A percentile compares a stretch with the other conserved stretches of the same genome.
phyloP scores from a whole-genome alignment of 2,113 vertebrate genomes.

The Pollimyrus isidori region DNA sequence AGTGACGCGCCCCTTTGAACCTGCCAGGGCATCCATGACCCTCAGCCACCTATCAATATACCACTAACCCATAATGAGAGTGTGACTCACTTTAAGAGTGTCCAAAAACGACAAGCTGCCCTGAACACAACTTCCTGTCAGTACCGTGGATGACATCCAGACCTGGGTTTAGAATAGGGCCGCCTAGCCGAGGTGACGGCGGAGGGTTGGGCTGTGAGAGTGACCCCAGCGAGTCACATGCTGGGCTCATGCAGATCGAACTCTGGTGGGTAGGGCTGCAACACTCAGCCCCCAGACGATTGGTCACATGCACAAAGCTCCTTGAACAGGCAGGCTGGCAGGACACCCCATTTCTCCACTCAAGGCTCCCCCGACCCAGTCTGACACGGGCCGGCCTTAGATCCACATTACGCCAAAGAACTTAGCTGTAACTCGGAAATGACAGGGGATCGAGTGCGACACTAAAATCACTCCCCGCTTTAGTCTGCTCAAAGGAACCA shows the following conservation, averaged over 20 bases:
- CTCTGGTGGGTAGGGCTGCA: neutral
- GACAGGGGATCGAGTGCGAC: neutral
- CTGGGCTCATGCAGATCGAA: neutral
- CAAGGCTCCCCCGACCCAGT: neutral
- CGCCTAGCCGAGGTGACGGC: neutral
- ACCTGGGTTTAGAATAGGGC: neutral
- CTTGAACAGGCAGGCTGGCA: neutral
- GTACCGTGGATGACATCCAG: neutral
- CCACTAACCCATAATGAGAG: neutral
- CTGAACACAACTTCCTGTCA: neutral
- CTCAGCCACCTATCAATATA: neutral
- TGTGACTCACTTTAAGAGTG: neutral
- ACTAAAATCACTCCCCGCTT: neutral
- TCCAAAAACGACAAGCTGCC: neutral
- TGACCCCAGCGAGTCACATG: neutral
- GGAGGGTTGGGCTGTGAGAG: neutral
- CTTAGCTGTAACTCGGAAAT: neutral
- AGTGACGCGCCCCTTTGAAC: neutral
- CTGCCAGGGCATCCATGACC: neutral
- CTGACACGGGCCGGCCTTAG: neutral
- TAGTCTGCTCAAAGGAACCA: slow-evolving; percentile 1
- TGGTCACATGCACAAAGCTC: neutral
- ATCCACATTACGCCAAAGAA: neutral
- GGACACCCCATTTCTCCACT: neutral
- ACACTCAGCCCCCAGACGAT: neutral